Evolutionary conservation across 2,888 invertebrate species (phyloP).

Genomic region (Xestoiulus laeticollis): DNA sequence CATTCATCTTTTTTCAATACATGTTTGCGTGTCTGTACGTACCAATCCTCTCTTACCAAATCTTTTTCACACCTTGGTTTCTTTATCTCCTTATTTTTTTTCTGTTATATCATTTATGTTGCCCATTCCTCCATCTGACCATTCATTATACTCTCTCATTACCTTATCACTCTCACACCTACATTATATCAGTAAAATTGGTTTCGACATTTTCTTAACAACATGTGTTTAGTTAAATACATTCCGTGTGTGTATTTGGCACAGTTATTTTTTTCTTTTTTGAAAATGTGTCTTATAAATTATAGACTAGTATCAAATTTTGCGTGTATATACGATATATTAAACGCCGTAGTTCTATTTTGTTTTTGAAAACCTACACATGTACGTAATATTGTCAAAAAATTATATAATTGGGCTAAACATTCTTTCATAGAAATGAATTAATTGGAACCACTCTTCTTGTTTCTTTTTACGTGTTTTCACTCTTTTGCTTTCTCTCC

Average conservation of each 20-base stretch:
- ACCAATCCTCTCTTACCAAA: conserved; percentile 22
- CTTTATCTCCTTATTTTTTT: neutral
- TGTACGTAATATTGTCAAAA: no score
- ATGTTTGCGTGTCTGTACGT: conserved; percentile 34
- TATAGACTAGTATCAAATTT: no score
- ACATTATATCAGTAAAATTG: neutral
- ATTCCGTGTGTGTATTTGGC: neutral
- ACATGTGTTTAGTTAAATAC: neutral
- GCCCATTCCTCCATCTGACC: neutral
- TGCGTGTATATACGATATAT: no score
- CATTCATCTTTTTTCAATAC: neutral
- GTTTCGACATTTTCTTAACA: neutral
- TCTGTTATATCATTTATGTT: neutral
- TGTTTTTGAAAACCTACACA: no score
- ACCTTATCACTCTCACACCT: neutral
- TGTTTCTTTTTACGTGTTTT: neutral
- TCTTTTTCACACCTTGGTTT: neutral
- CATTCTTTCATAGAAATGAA: no score
- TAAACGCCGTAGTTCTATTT: no score
- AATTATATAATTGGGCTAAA: no score
- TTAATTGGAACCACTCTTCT: neutral
- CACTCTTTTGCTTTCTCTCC: neutral
- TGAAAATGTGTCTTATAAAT: no score
- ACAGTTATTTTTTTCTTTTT: no score
- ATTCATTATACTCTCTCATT: neutral